Percentiles rank a stretch among this genome's conserved stretches.
These are phyloP conservation scores for Drosophila serrata DNA, from an alignment of 1,140 invertebrate genomes.

Conservation along the genomic window DNA sequence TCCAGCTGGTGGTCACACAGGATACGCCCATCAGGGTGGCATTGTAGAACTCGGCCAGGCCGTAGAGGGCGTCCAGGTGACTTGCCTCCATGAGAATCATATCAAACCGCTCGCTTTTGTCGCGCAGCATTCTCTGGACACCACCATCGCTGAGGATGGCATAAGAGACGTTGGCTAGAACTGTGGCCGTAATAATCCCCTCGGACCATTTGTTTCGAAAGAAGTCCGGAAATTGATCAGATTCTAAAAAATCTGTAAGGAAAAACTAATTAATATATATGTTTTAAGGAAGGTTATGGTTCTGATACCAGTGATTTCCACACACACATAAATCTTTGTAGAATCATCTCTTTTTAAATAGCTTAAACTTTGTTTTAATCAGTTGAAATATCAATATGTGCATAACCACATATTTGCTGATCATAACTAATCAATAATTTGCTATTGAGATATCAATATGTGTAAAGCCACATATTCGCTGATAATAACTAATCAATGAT, in stretches of 20 bases:
- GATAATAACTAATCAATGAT: background rate
- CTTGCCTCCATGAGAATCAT: conserved; percentile 59
- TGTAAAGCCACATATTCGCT: background rate
- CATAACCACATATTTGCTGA: background rate
- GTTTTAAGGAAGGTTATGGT: background rate
- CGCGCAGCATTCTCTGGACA: conserved; percentile 41
- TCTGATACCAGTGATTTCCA: background rate
- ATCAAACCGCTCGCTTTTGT: conserved; percentile 58
- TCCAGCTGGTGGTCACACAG: conserved; percentile 40
- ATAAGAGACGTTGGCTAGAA: conserved; percentile 22
- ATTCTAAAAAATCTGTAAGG: background rate
- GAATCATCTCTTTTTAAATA: background rate
- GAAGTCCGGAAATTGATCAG: background rate
- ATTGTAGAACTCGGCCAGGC: conserved; percentile 56
- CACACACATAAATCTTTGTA: background rate
- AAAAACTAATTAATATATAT: background rate
- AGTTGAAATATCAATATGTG: background rate
- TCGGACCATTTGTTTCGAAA: conserved; percentile 44
- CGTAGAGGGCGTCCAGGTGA: conserved; percentile 52
- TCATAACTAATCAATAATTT: background rate
- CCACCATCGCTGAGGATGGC: conserved; percentile 22
- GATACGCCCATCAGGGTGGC: conserved; percentile 57
- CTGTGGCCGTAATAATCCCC: background rate
- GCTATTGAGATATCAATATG: background rate
- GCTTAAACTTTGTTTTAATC: background rate